Evolutionary conservation across 2,888 invertebrate species (phyloP).

Genomic region (Meta bourneti): DNA sequence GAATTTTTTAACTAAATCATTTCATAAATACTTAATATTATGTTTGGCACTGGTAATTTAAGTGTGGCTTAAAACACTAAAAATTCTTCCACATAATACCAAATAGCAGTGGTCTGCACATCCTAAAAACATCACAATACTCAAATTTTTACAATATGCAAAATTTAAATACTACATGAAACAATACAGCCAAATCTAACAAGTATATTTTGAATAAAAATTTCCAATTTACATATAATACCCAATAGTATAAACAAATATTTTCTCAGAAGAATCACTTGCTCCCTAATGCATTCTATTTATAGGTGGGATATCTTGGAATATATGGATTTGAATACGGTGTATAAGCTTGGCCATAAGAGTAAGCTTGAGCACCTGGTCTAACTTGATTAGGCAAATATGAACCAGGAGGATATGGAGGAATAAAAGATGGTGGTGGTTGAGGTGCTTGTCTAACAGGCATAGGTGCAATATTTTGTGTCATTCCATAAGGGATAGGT

Average conservation of each 20-base stretch:
- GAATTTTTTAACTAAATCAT: no score
- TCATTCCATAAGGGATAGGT: slow-evolving; percentile 2
- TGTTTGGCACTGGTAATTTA: no score
- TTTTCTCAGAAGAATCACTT: no score
- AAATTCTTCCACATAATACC: background rate
- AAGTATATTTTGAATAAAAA: no score
- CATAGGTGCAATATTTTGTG: slow-evolving; percentile 27
- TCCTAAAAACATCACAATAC: no score
- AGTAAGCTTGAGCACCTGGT: slow-evolving; percentile 2
- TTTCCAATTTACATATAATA: no score
- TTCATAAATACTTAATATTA: no score
- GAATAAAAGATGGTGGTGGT: slow-evolving; percentile 3
- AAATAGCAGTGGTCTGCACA: no score
- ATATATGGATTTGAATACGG: slow-evolving; percentile 27
- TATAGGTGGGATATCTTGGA: slow-evolving; percentile 21
- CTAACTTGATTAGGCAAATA: background rate
- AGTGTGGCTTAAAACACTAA: background rate
- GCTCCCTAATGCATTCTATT: background rate
- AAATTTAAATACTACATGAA: no score
- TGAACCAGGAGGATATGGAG: slow-evolving; percentile 17
- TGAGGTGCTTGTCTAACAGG: slow-evolving; percentile 52
- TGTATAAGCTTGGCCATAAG: slow-evolving; percentile 24
- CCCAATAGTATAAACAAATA: background rate
- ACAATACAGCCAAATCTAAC: no score
- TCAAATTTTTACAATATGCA: no score